Evolutionary conservation across 2,113 vertebrate genomes (phyloP).

Genomic region (Mirza zaza): DNA sequence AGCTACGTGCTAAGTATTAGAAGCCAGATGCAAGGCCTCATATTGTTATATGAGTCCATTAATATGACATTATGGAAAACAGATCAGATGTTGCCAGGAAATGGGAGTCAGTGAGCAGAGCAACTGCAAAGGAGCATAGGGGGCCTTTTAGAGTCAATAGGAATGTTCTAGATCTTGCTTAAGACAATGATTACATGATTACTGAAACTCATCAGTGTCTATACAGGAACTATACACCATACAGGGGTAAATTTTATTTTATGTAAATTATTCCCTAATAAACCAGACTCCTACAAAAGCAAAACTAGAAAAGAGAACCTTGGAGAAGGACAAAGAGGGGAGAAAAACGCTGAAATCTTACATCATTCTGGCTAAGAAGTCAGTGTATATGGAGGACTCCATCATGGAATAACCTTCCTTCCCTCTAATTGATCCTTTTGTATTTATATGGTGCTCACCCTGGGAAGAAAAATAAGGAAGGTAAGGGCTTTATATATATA

Average conservation of each 20-base stretch:
- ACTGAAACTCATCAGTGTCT: too few species aligned
- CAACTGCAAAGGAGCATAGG: not conserved
- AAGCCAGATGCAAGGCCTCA: not conserved
- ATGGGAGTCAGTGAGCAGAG: not conserved
- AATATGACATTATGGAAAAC: not conserved
- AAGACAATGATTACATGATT: not conserved
- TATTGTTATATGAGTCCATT: not conserved
- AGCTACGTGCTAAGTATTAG: not conserved
- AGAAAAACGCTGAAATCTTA: not conserved
- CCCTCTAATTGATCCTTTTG: not conserved
- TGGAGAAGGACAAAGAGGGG: not conserved
- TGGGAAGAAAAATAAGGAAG: not conserved
- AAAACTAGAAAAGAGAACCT: conserved; percentile 9
- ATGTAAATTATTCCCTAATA: not conserved
- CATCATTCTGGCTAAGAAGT: not conserved
- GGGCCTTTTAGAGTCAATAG: not conserved
- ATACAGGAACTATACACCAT: not conserved
- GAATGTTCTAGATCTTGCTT: not conserved
- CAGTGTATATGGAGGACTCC: not conserved
- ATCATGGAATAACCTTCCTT: not conserved
- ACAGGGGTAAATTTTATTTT: not conserved
- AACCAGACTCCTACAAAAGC: not conserved
- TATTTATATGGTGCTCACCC: not conserved
- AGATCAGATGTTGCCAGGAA: not conserved
- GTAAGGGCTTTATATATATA: not conserved